Conservation (phyloP, 23 tunicate genomes). For the Styela clava region DNA sequence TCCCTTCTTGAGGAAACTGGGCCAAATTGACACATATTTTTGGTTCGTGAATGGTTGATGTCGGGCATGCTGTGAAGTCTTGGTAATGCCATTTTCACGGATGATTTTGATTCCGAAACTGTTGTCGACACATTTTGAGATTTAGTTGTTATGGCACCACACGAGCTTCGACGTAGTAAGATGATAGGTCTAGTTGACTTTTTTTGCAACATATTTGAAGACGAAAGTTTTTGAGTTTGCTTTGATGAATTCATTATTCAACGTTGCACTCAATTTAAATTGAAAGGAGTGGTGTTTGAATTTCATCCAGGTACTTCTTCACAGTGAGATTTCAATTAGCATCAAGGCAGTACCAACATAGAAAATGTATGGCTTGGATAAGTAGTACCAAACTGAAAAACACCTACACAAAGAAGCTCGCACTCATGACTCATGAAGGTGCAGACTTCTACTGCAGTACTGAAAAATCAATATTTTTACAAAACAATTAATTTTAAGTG, state of each 20-base stretch:
- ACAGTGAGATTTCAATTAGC: background rate
- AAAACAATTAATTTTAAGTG: too few relatives aligned
- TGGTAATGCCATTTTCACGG: slow-evolving; percentile 4
- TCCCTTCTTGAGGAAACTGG: background rate
- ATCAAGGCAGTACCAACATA: background rate
- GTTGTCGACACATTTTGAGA: background rate
- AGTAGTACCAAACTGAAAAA: too few relatives aligned
- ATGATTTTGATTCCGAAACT: background rate
- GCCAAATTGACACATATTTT: background rate
- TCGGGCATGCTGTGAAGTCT: slow-evolving; percentile 35
- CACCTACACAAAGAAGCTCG: too few relatives aligned
- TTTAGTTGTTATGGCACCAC: slow-evolving; percentile 19
- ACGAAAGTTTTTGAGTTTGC: background rate
- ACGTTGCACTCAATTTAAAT: background rate
- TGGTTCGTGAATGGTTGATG: background rate
- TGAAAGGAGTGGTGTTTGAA: background rate
- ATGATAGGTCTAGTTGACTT: slow-evolving; percentile 47
- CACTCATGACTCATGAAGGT: too few relatives aligned
- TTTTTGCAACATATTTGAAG: background rate
- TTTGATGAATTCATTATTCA: background rate
- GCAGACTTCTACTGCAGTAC: too few relatives aligned
- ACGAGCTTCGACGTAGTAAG: slow-evolving; percentile 44
- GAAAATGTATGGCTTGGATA: background rate
- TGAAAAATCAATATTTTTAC: too few relatives aligned
- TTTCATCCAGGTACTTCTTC: background rate